Evolutionary conservation across 1,140 invertebrate species (phyloP).

Genomic region (Drosophila lowei): DNA sequence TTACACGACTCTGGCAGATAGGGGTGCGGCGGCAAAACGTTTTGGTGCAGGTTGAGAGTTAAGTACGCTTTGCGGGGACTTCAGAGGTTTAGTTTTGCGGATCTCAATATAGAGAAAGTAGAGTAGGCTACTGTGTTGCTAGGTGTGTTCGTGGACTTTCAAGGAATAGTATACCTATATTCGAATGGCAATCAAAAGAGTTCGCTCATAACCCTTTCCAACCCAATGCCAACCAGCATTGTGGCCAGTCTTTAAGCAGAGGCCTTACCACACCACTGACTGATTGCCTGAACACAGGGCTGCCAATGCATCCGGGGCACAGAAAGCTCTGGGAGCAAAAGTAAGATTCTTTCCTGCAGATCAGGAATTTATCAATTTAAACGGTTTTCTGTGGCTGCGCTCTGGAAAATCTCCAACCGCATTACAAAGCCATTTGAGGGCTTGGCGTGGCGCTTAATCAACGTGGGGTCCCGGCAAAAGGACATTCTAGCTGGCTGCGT

Average conservation of each 20-base stretch:
- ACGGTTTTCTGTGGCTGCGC: slow-evolving; percentile 5
- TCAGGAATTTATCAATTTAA: slow-evolving; percentile 52
- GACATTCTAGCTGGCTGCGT: slow-evolving; percentile 41
- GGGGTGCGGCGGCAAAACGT: slow-evolving; percentile 7
- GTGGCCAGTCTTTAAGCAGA: too few relatives aligned
- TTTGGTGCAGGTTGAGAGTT: slow-evolving; percentile 17
- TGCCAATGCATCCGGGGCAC: too few relatives aligned
- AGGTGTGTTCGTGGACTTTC: too few relatives aligned
- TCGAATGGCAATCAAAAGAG: too few relatives aligned
- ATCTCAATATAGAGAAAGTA: too few relatives aligned
- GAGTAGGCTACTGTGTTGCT: too few relatives aligned
- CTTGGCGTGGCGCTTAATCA: slow-evolving; percentile 49
- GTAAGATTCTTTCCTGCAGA: slow-evolving; percentile 4
- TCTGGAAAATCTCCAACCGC: slow-evolving; percentile 26
- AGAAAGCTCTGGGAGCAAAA: slow-evolving; percentile 1
- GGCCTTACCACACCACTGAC: too few relatives aligned
- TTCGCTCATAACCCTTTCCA: too few relatives aligned
- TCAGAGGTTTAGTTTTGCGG: not conserved
- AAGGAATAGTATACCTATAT: too few relatives aligned
- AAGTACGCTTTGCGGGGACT: slow-evolving; percentile 18
- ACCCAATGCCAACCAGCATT: too few relatives aligned
- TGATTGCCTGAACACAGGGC: too few relatives aligned
- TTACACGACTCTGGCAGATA: slow-evolving; percentile 9
- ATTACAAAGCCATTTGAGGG: slow-evolving; percentile 49
- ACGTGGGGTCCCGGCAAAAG: slow-evolving; percentile 32